phyloP scores from a whole-genome alignment of 2,888 invertebrate genomes.

The Scrobipalpa costella region DNA sequence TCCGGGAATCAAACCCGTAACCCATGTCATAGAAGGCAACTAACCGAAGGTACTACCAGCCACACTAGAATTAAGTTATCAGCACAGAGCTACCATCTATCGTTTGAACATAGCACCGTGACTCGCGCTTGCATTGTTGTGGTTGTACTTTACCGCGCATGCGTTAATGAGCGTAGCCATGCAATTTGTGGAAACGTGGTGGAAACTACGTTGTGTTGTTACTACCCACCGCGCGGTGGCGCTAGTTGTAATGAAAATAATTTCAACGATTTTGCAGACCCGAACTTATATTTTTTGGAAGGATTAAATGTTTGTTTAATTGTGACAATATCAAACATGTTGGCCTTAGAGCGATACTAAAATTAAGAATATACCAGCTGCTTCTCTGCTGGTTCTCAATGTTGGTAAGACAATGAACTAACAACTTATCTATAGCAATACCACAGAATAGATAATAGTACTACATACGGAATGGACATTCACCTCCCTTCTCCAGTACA shows the following conservation, averaged over 20 bases:
- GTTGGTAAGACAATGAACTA: too few species aligned
- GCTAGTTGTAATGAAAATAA: not conserved
- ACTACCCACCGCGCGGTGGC: constrained; percentile 7
- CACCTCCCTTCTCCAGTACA: too few species aligned
- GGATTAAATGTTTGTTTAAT: too few species aligned
- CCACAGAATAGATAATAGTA: too few species aligned
- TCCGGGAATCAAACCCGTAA: too few species aligned
- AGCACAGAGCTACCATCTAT: constrained; percentile 15
- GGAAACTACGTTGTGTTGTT: not conserved
- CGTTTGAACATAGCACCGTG: not conserved
- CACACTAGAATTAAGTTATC: not conserved
- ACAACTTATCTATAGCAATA: too few species aligned
- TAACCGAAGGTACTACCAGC: not conserved
- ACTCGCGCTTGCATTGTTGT: not conserved
- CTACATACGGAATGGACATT: too few species aligned
- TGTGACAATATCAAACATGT: too few species aligned
- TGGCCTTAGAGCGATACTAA: too few species aligned
- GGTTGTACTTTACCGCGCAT: constrained; percentile 5
- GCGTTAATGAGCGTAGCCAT: constrained; percentile 3
- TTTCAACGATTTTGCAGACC: not conserved
- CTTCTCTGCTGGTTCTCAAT: too few species aligned
- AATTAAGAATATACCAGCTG: too few species aligned
- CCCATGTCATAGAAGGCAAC: too few species aligned
- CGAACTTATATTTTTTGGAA: not conserved
- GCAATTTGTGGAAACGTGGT: constrained; percentile 7